Base-by-base conservation (phyloP, 2,888 invertebrate genomes). In the Tenodera sinensis region DNA sequence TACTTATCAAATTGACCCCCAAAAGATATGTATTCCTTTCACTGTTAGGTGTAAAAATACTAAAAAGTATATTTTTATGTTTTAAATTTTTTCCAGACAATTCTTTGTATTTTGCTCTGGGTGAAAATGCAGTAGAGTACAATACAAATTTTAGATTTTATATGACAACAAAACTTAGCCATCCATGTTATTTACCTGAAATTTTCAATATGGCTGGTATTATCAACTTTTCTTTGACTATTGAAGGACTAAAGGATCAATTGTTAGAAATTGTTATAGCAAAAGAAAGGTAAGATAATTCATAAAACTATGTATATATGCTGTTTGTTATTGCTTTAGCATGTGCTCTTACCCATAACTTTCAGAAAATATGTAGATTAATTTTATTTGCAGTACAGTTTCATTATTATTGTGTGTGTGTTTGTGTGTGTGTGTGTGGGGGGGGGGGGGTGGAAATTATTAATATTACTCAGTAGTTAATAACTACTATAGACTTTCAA, bases 151-250 rank as follows among this genome's bases (percentile, higher is more conserved):
- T 98, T 93, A 94, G 96, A 91, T 94, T 97, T 89, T 97, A 97
- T 92, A 95, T 97, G 93, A 97, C 97, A 3, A 97, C 97, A 3
- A 97, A 97, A 92, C 93, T 97, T 84, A 95, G 97, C 90, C 97
- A 97, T 93, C 98, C 98, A 0, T 97, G 97, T 93, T 97, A 97
- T 93, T 94, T 97, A 89, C 97, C 98, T 0, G 97, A 98, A 94
- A 95, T 97, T 2, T 97, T 97, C 91, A 97, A 97, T 91, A 97
- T 97, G 93, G 97, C 97, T 0, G 97, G 97, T 0, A 93, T 98
- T 84, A 96, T 98, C 54, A 97, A 98, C 93, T 97, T 97, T 94
- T 96, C 97, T 90, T 94, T 98, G 88, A 97, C 97, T 1, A 95
- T 96, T 91, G 96, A 97, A 92, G 97, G 97, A 14, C 93, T 98